Evolutionary conservation across 1,140 invertebrate genomes (phyloP).

Genomic region (Leptoteleia sp.): DNA sequence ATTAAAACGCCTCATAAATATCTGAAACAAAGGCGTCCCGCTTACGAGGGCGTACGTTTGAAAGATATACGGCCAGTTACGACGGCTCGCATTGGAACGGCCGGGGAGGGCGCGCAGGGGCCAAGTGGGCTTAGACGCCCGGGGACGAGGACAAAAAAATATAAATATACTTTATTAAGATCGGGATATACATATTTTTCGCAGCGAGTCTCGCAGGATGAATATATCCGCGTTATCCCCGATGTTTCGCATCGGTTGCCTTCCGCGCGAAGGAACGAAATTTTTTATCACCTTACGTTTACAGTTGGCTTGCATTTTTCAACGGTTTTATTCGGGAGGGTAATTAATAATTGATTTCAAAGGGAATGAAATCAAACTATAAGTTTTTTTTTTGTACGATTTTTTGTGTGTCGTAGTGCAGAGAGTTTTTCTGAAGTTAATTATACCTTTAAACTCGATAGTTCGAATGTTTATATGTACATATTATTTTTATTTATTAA

Average conservation of each 20-base stretch:
- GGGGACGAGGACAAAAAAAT: constrained; percentile 47
- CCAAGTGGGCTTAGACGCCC: constrained; percentile 59
- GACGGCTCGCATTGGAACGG: constrained; percentile 48
- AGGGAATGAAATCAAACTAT: too few species aligned
- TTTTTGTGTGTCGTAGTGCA: too few species aligned
- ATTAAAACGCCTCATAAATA: constrained; percentile 82
- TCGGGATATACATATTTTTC: constrained; percentile 46
- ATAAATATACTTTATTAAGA: constrained; percentile 66
- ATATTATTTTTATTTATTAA: too few species aligned
- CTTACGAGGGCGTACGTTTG: constrained; percentile 79
- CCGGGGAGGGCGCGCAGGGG: constrained; percentile 9
- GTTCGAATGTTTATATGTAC: too few species aligned
- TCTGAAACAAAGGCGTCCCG: constrained; percentile 81
- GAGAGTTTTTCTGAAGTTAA: too few species aligned
- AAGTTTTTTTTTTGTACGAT: too few species aligned
- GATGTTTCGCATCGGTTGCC: constrained; percentile 29
- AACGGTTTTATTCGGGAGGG: too few species aligned
- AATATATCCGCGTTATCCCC: constrained; percentile 26
- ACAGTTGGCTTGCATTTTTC: too few species aligned
- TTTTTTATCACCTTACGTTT: too few species aligned
- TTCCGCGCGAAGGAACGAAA: constrained; percentile 2
- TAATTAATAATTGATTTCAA: too few species aligned
- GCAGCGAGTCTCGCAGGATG: constrained; percentile 23
- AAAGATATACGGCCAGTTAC: constrained; percentile 78
- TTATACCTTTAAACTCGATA: too few species aligned